Percentiles rank a stretch among this genome's conserved stretches.
phyloP scores from a whole-genome alignment of 35 echinoderm and acorn worm species.

The Anneissia japonica region DNA sequence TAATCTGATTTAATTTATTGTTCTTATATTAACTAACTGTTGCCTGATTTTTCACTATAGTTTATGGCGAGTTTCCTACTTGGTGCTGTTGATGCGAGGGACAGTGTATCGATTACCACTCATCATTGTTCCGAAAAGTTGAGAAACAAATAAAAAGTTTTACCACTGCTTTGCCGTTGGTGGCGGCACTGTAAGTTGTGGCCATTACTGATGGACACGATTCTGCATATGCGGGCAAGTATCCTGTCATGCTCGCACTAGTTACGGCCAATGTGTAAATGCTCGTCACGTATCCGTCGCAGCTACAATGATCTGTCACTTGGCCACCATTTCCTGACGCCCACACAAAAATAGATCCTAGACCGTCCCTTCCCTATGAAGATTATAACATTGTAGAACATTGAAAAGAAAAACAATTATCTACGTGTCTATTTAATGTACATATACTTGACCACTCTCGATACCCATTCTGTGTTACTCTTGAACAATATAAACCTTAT shows the following conservation, averaged over 20 bases:
- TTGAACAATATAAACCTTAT: too few relatives aligned
- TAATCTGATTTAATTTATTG: too few relatives aligned
- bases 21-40: too few relatives aligned
- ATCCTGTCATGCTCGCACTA: slow-evolving; percentile 60
- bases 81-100: too few relatives aligned
- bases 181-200: slow-evolving; percentile 76
- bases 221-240: slow-evolving; percentile 55
- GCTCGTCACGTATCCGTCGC: slow-evolving; percentile 83
- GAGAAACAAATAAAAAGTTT: neutral
- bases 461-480: too few relatives aligned
- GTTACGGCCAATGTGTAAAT: slow-evolving; percentile 83
- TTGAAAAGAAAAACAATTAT: too few relatives aligned
- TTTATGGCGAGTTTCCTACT: too few relatives aligned
- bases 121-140: too few relatives aligned
- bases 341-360: slow-evolving; percentile 90
- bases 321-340: slow-evolving; percentile 88
- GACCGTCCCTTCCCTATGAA: slow-evolving; percentile 67
- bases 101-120: too few relatives aligned
- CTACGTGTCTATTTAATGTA: too few relatives aligned
- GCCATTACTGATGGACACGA: slow-evolving; percentile 75
- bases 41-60: too few relatives aligned
- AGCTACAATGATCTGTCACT: slow-evolving; percentile 48
- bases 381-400: slow-evolving; percentile 7
- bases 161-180: neutral
- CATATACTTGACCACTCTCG: too few relatives aligned